Percentiles rank a stretch among this genome's conserved stretches.
These are phyloP conservation scores for Diprion similis DNA, from an alignment of 1,140 invertebrate species.

Conservation along the genomic window DNA sequence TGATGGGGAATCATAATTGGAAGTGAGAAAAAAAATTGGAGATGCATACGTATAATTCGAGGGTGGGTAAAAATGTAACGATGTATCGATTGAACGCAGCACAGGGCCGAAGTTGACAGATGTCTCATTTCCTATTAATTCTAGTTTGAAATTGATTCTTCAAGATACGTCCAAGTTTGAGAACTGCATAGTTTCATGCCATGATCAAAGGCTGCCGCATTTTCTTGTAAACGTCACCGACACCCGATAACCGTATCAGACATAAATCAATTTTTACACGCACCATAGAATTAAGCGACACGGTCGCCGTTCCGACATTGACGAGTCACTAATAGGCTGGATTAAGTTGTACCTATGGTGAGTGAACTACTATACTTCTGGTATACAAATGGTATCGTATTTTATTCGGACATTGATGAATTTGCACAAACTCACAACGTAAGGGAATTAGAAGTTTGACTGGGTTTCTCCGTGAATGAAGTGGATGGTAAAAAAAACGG, in stretches of 20 bases:
- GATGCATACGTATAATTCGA: background rate
- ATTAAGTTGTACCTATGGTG: background rate
- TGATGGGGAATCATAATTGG: too few relatives aligned
- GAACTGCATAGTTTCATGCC: background rate
- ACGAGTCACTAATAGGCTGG: constrained; percentile 4
- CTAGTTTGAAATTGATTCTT: constrained; percentile 1
- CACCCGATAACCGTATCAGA: background rate
- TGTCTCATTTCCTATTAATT: background rate
- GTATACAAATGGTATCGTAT: constrained; percentile 6
- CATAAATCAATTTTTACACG: background rate
- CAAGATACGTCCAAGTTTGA: constrained; percentile 1
- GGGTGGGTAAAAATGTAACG: background rate
- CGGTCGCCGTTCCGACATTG: background rate
- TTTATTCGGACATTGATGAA: background rate
- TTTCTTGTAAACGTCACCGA: background rate
- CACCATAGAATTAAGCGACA: background rate
- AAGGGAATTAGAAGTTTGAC: background rate
- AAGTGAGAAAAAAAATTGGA: background rate
- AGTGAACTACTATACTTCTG: background rate
- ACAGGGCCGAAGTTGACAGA: background rate
- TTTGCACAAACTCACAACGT: background rate
- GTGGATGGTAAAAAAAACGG: too few relatives aligned
- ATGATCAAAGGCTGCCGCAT: background rate
- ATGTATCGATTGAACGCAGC: background rate
- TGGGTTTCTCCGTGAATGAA: background rate